Evolutionary conservation across 2,113 vertebrate species (phyloP).

Genomic region (Dipodomys merriami): DNA sequence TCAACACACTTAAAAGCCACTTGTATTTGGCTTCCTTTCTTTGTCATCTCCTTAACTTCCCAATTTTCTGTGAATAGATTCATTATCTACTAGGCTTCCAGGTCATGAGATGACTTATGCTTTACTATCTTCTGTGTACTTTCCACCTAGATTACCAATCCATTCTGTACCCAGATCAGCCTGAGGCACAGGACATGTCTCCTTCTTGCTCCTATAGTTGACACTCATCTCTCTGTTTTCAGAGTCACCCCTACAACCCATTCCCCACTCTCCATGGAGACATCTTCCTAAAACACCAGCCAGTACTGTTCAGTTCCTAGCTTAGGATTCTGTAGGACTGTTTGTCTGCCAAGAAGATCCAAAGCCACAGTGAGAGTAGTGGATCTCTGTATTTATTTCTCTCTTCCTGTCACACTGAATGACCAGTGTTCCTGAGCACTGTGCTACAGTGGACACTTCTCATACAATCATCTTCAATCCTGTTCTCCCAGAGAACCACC

Average conservation of each 20-base stretch:
- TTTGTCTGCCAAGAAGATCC: background rate
- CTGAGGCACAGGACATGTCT: background rate
- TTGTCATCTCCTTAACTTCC: background rate
- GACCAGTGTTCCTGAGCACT: fast-evolving
- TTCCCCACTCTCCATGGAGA: fast-evolving
- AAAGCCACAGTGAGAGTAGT: background rate
- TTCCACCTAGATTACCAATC: no score
- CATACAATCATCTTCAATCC: background rate
- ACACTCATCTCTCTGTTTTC: background rate
- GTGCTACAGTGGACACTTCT: background rate
- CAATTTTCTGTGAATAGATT: background rate
- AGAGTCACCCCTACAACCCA: fast-evolving
- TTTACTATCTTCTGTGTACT: background rate
- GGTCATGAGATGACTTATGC: background rate
- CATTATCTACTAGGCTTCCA: background rate
- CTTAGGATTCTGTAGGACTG: background rate
- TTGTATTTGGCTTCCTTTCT: no score
- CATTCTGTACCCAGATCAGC: background rate
- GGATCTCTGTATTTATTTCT: fast-evolving
- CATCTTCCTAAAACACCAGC: background rate
- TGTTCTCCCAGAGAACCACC: fast-evolving
- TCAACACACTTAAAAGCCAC: background rate
- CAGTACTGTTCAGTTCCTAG: background rate
- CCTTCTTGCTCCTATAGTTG: background rate
- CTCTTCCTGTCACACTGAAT: background rate